phyloP scores from a whole-genome alignment of 2,113 vertebrate species.

The Chloroceryle aenea region DNA sequence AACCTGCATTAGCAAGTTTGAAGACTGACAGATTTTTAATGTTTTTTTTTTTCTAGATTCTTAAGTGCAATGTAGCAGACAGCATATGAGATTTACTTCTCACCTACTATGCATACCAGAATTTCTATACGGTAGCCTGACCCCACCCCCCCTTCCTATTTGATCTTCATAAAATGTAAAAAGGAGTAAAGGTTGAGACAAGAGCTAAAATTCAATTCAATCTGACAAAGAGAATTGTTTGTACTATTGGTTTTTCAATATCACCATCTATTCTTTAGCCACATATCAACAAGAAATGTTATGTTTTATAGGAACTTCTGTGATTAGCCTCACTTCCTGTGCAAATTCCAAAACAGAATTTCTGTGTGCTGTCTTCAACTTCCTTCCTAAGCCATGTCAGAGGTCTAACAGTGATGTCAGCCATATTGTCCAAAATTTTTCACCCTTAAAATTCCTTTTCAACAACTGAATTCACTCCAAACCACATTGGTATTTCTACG shows the following conservation, averaged over 20 bases:
- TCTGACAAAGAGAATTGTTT: neutral
- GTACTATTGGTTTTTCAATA: neutral
- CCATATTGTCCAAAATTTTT: neutral
- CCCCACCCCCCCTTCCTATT: neutral
- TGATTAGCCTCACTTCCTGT: neutral
- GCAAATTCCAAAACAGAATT: neutral
- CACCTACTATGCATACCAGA: neutral
- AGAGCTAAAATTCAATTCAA: neutral
- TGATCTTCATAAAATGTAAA: neutral
- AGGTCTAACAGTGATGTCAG: neutral
- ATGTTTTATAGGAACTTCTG: neutral
- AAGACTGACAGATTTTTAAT: neutral
- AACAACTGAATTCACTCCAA: neutral
- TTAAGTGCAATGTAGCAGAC: neutral
- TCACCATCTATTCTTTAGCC: neutral
- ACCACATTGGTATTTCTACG: neutral
- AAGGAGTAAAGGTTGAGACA: neutral
- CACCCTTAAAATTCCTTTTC: neutral
- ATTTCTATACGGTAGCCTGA: neutral
- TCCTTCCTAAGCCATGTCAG: neutral
- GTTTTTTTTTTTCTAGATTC: neutral
- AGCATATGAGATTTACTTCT: neutral
- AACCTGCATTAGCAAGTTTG: neutral
- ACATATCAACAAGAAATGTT: neutral
- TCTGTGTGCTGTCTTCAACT: neutral